Conservation (phyloP, 2,888 invertebrate genomes). For the Tortricodes alternella region DNA sequence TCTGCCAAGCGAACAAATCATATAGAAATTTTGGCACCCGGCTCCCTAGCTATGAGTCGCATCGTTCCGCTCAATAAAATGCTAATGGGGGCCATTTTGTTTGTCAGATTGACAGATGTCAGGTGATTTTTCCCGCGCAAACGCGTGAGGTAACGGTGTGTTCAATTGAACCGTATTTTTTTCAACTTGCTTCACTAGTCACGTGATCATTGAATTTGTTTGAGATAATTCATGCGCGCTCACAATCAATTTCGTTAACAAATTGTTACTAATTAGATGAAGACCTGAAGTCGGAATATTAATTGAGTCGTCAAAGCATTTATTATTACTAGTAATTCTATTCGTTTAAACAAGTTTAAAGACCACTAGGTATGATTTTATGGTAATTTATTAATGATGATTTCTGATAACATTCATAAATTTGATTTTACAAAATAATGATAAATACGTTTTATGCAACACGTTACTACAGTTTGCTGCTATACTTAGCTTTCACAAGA, state of each 20-base stretch:
- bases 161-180: neutral
- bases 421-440: neutral
- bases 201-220: neutral
- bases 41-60: too few species aligned
- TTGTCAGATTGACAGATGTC: constrained; percentile 23
- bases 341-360: neutral
- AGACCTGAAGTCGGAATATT: neutral
- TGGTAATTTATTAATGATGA: constrained; percentile 7
- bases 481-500: too few species aligned
- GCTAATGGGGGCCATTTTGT: constrained; percentile 12
- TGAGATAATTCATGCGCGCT: neutral
- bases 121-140: constrained; percentile 10
- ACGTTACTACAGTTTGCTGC: too few species aligned
- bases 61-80: constrained; percentile 20
- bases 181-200: neutral
- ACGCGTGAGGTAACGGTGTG: constrained; percentile 2
- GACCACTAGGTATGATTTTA: neutral
- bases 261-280: constrained; percentile 11
- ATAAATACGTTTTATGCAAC: too few species aligned
- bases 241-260: constrained; percentile 8
- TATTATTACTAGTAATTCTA: neutral
- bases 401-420: neutral
- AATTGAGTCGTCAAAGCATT: constrained; percentile 10
- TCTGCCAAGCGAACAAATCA: too few species aligned
- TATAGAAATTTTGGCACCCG: too few species aligned